These are phyloP conservation scores for Ameiurus melas DNA, from an alignment of 2,113 vertebrate genomes.

Conservation along the genomic window DNA sequence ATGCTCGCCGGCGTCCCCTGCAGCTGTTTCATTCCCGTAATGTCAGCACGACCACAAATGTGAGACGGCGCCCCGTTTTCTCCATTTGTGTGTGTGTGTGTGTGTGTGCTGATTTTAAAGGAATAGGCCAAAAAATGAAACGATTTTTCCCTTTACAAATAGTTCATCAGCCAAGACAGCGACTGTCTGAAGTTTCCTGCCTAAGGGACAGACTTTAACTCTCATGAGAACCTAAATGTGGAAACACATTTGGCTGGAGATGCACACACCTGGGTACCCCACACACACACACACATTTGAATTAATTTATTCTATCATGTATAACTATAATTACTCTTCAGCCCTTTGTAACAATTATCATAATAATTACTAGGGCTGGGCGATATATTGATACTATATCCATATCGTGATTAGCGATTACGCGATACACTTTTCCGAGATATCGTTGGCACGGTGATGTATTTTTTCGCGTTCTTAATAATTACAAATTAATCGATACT, in stretches of 20 bases:
- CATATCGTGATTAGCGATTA: no score
- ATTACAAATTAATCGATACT: no score
- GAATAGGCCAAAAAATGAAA: neutral
- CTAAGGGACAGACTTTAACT: no score
- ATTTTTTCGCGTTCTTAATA: no score
- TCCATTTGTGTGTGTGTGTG: neutral
- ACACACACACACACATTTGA: neutral
- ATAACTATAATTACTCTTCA: neutral
- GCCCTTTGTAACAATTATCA: neutral
- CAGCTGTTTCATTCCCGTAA: slow-evolving; percentile 40
- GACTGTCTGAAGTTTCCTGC: neutral
- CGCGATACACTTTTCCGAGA: no score
- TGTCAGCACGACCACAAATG: slow-evolving; percentile 33
- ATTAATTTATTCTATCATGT: neutral
- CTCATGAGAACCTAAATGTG: neutral
- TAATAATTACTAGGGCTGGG: no score
- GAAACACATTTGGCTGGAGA: neutral
- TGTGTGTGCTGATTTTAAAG: neutral
- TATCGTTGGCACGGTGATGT: no score
- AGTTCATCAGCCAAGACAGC: neutral
- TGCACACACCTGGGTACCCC: neutral
- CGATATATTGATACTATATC: no score
- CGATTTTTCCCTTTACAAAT: neutral
- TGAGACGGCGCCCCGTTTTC: slow-evolving; percentile 10
- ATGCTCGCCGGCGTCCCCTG: slow-evolving; percentile 8